Base-by-base conservation (phyloP, 30 jellyfish, hydroid and myxozoan genomes). In the Aurelia aurita region DNA sequence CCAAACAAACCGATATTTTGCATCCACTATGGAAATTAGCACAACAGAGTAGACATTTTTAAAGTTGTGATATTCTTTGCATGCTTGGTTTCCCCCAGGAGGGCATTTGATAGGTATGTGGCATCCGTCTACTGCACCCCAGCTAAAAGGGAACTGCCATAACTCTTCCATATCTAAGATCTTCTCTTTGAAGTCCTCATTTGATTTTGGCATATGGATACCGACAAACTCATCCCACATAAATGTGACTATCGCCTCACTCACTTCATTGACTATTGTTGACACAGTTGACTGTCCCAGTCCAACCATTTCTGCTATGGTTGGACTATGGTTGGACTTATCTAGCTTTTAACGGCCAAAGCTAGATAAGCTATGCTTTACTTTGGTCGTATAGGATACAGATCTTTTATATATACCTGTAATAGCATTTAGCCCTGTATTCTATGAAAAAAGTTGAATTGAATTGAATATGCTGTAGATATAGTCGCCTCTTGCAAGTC, bases 51-150 rank as follows among this genome's bases (percentile, higher is more conserved):
- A 81, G 51, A 82, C 72, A 77, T 84, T 79, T 51, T 79, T 88
- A 70, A 77, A 78, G 58, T 88, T 78, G 46, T 74, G 89, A 55
- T 78, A 88, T 32, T 90, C 95, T 78, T 90, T 82, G 53, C 84
- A 23, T 54, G 95, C 39, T 32, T 39, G 71, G 12, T 58, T 67
- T 21, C 88, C 95, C 45, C 95, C 95, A 34, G 95, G 84, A 21
- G 95, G 95, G 80, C 90, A 74, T 55, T 86, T 85, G 27, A 86
- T 74, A 79, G 89, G 86, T 19, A 86, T 74, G 72, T 86, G 90
- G 84, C 96, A 86, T 21, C 96, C 96, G 53, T 86, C 89, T n/a
- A 75, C 77, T 46, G 96, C 96, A 22, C 84, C 76, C 96, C 96
- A 85, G 69, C 88, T 75, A 67, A 53, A 86, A 45, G 90, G 96